phyloP scores from a whole-genome alignment of 2,888 invertebrate species.

The Microplitis deprimator region DNA sequence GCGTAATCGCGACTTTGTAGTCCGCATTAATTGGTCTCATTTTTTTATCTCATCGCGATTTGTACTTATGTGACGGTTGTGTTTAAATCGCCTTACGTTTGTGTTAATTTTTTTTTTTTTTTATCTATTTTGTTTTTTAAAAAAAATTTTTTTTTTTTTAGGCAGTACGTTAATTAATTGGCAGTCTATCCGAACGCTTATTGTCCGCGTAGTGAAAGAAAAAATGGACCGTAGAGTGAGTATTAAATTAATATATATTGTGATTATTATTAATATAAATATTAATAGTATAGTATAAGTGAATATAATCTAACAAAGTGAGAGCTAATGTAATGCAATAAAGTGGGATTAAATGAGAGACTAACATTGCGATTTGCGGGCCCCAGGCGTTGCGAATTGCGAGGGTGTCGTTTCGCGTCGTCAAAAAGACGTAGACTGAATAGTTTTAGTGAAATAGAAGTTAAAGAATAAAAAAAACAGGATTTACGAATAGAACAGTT shows the following conservation, averaged over 20 bases:
- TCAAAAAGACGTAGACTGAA: neutral
- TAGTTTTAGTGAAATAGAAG: neutral
- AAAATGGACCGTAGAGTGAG: too few species aligned
- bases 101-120: conserved; percentile 5
- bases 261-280: neutral
- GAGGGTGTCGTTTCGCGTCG: neutral
- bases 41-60: conserved; percentile 15
- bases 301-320: neutral
- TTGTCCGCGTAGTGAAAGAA: neutral
- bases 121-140: neutral
- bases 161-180: neutral
- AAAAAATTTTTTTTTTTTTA: neutral
- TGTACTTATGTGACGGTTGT: neutral
- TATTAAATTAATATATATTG: too few species aligned
- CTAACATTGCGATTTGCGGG: neutral
- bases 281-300: neutral
- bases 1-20: conserved; percentile 46
- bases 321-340: neutral
- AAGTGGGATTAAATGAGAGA: neutral
- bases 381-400: neutral
- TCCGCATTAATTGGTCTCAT: conserved; percentile 42
- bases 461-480: neutral
- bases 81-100: conserved; percentile 8
- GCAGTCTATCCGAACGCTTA: neutral
- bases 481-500: neutral